These are phyloP conservation scores for Hypsopygia costalis DNA, from an alignment of 2,888 invertebrate genomes.

Conservation along the genomic window DNA sequence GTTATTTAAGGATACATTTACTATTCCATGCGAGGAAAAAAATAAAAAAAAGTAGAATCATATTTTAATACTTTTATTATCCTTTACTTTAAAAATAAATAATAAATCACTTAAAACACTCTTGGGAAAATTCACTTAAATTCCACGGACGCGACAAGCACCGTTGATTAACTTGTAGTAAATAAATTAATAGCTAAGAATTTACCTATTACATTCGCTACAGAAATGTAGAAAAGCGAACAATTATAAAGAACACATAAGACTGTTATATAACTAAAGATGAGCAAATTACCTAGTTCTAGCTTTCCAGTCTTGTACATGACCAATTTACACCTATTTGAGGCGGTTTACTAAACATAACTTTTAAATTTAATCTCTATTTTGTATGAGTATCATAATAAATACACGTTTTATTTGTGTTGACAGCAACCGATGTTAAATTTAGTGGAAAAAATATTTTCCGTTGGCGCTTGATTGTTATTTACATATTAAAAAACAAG, in stretches of 20 bases:
- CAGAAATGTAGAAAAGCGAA: no score
- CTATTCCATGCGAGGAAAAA: not conserved
- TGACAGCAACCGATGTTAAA: not conserved
- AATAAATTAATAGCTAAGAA: no score
- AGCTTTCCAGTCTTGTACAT: constrained; percentile 3
- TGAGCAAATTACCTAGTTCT: constrained; percentile 9
- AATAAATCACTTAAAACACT: constrained; percentile 20
- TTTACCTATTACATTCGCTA: no score
- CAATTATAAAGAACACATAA: not conserved
- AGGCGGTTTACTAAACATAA: not conserved
- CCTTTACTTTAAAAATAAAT: constrained; percentile 6
- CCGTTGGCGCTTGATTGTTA: not conserved
- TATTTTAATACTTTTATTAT: constrained; percentile 5
- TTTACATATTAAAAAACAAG: constrained; percentile 1
- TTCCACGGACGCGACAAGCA: constrained; percentile 23
- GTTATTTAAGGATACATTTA: no score
- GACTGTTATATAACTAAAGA: no score
- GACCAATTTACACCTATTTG: constrained; percentile 1
- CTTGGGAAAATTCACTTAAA: constrained; percentile 31
- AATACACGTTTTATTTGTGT: not conserved
- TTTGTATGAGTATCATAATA: not conserved
- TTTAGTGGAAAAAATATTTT: not conserved
- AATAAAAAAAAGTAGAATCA: not conserved
- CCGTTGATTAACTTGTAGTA: no score
- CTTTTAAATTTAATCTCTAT: not conserved